phyloP scores from a whole-genome alignment of 2,113 vertebrate species.

The Haplotaxodon microlepis region DNA sequence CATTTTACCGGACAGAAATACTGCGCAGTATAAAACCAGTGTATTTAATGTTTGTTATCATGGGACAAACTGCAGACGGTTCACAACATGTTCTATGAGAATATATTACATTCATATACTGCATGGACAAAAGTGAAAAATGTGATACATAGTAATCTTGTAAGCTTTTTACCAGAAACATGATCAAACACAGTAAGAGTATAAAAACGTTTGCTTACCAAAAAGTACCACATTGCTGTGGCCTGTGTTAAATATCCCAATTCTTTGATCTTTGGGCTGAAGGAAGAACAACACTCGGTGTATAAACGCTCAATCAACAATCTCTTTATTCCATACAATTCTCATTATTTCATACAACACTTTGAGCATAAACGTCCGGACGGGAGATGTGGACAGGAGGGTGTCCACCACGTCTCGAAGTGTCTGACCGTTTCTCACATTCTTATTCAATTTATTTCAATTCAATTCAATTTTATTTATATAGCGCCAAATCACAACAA shows the following conservation, averaged over 20 bases:
- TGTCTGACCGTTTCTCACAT: background rate
- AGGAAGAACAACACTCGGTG: background rate
- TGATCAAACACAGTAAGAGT: background rate
- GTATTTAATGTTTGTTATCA: background rate
- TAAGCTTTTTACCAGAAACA: background rate
- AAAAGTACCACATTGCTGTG: background rate
- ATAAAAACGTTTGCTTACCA: background rate
- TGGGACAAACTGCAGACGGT: background rate
- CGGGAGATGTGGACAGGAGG: background rate
- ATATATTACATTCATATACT: background rate
- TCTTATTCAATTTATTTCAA: background rate
- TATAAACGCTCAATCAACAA: background rate
- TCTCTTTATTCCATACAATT: background rate
- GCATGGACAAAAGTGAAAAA: background rate
- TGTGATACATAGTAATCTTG: background rate
- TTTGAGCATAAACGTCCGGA: background rate
- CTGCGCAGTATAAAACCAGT: background rate
- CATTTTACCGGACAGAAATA: background rate
- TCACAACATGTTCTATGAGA: background rate
- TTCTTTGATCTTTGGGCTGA: background rate
- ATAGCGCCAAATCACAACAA: too few relatives aligned
- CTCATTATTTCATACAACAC: background rate
- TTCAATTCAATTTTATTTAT: too few relatives aligned
- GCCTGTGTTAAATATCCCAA: background rate
- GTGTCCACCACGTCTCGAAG: fast-evolving